These are phyloP conservation scores for Python bivittatus DNA, from an alignment of 2,113 vertebrate genomes.

Conservation along the genomic window DNA sequence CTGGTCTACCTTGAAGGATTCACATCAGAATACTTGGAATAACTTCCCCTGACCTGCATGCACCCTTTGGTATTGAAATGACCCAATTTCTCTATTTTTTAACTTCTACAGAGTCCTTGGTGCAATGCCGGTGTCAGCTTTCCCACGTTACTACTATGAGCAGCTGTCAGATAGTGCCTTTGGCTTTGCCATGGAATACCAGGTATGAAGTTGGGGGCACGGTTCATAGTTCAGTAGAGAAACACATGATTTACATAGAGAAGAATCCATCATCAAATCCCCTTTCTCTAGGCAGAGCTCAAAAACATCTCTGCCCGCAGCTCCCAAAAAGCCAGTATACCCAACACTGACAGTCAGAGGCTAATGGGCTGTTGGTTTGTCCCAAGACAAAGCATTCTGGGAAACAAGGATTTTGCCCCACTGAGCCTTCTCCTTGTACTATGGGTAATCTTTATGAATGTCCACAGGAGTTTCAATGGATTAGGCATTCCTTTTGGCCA, in stretches of 20 bases:
- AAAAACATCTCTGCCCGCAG: background rate
- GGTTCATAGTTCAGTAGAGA: background rate
- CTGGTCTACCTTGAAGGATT: background rate
- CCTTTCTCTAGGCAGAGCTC: background rate
- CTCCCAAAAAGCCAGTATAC: background rate
- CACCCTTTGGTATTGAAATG: background rate
- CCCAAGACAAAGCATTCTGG: background rate
- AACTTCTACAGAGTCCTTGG: background rate
- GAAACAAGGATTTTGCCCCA: background rate
- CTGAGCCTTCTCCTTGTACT: background rate
- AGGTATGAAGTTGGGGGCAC: constrained; percentile 22
- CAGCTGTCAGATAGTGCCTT: constrained; percentile 33
- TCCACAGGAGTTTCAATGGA: background rate
- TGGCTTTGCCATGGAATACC: constrained; percentile 53
- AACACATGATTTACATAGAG: background rate
- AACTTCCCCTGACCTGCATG: no score
- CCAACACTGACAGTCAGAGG: background rate
- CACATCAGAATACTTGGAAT: background rate
- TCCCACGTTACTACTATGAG: constrained; percentile 17
- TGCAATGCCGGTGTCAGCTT: constrained; percentile 14
- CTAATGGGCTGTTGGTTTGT: background rate
- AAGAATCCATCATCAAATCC: background rate
- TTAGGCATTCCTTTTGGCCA: background rate
- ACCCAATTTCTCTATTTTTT: no score
- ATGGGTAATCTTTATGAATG: background rate